A percentile compares a stretch with the other conserved stretches of the same genome.
Evolutionary conservation across 2,888 invertebrate species (phyloP).

Genomic region (Eumerus sabulonum): DNA sequence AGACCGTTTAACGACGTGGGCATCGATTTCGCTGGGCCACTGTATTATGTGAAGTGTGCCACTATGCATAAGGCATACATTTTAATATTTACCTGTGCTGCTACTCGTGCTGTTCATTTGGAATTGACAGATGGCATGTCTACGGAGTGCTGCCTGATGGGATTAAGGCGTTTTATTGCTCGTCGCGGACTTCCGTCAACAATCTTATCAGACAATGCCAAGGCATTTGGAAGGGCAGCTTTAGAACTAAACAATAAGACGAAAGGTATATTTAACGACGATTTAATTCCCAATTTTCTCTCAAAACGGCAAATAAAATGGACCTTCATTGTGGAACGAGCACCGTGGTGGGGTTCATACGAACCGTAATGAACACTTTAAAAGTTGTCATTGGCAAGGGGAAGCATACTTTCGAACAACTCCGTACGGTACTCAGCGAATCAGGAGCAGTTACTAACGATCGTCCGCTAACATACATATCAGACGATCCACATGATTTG

Average conservation of each 20-base stretch:
- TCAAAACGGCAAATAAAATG: constrained; percentile 17
- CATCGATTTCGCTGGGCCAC: not conserved
- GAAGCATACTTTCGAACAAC: constrained; percentile 33
- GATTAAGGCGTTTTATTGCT: constrained; percentile 21
- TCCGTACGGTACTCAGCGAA: constrained; percentile 20
- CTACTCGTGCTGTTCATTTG: constrained; percentile 37
- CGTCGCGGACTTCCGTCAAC: constrained; percentile 9
- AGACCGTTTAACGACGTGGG: constrained; percentile 6
- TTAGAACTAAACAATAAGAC: constrained; percentile 5
- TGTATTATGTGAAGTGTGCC: not conserved
- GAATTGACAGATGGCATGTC: constrained; percentile 27
- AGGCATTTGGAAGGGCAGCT: constrained; percentile 15
- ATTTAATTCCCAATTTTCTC: constrained; percentile 6
- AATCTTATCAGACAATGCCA: constrained; percentile 28
- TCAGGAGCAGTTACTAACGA: constrained; percentile 19
- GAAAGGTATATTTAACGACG: not conserved
- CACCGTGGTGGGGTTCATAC: constrained; percentile 55
- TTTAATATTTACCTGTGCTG: constrained; percentile 20
- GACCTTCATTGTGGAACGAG: constrained; percentile 22
- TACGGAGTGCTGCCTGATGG: constrained; percentile 27
- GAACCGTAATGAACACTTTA: constrained; percentile 46
- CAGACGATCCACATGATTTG: constrained; percentile 22
- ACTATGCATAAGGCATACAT: constrained; percentile 4
- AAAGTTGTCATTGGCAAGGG: constrained; percentile 59
- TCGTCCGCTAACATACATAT: constrained; percentile 20